Evolutionary conservation across 2,888 invertebrate species (phyloP).

Genomic region (Sipha maydis): DNA sequence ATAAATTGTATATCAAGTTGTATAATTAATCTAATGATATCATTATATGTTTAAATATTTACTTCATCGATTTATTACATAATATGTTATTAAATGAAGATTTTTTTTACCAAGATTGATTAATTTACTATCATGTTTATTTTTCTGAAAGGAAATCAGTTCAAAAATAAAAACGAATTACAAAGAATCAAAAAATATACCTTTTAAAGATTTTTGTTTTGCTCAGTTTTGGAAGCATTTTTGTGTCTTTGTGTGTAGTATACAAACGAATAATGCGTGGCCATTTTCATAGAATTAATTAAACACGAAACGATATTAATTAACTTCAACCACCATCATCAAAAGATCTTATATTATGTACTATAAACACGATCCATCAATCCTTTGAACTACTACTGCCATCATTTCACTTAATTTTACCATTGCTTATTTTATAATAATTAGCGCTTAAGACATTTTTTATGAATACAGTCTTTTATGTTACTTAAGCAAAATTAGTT

Average conservation of each 20-base stretch:
- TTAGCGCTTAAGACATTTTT: slow-evolving; percentile 17
- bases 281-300: neutral
- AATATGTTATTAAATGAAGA: too few species aligned
- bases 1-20: too few species aligned
- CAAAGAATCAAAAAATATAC: too few species aligned
- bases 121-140: too few species aligned
- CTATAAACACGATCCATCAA: slow-evolving; percentile 1
- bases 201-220: neutral
- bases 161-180: too few species aligned
- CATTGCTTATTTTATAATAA: slow-evolving; percentile 31
- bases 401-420: slow-evolving; percentile 25
- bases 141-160: too few species aligned
- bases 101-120: too few species aligned
- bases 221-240: neutral
- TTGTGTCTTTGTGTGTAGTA: neutral
- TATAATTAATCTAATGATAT: too few species aligned
- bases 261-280: neutral
- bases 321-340: slow-evolving; percentile 15
- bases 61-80: too few species aligned
- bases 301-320: slow-evolving; percentile 37
- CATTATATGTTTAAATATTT: too few species aligned
- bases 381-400: slow-evolving; percentile 36
- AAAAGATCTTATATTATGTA: slow-evolving; percentile 16
- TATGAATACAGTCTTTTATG: slow-evolving; percentile 37
- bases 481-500: slow-evolving; percentile 31